Evolutionary conservation across 2,113 vertebrate genomes (phyloP).

Genomic region (Thermophis baileyi): DNA sequence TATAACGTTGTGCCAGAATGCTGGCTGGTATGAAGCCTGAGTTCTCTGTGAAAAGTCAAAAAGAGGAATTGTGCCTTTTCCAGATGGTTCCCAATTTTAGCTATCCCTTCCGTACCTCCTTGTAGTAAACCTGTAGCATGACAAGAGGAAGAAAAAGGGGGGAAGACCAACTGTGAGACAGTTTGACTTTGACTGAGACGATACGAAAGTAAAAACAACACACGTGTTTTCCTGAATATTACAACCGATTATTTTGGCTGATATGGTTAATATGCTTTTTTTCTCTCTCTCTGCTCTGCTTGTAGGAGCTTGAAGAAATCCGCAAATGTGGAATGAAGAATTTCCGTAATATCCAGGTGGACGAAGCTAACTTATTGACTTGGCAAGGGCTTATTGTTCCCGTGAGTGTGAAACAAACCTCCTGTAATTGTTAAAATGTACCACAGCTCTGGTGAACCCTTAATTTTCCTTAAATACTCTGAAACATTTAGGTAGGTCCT

Average conservation of each 20-base stretch:
- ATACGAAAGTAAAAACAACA: neutral
- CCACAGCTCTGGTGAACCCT: conserved; percentile 9
- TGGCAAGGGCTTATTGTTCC: conserved; percentile 99
- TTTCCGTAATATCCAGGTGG: conserved; percentile 98
- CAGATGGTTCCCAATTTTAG: neutral
- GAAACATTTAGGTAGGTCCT: neutral
- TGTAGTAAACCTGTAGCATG: too few relatives aligned
- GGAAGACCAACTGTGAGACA: neutral
- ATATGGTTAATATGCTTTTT: conserved; percentile 24
- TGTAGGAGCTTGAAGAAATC: conserved; percentile 97
- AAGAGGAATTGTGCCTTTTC: neutral
- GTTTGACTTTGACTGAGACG: neutral
- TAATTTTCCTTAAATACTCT: neutral
- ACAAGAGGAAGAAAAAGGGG: neutral
- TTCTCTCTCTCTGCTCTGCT: conserved; percentile 41
- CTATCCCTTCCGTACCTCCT: neutral
- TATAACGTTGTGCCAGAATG: neutral
- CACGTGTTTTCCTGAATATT: neutral
- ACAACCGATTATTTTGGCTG: neutral
- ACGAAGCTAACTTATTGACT: conserved; percentile 98
- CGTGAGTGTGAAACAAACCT: conserved; percentile 77
- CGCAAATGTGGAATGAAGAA: conserved; percentile 98
- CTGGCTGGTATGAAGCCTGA: neutral
- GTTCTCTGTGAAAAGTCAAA: neutral
- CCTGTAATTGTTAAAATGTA: neutral